Conservation (phyloP, 1,140 invertebrate species). For the Bombus confusus region DNA sequence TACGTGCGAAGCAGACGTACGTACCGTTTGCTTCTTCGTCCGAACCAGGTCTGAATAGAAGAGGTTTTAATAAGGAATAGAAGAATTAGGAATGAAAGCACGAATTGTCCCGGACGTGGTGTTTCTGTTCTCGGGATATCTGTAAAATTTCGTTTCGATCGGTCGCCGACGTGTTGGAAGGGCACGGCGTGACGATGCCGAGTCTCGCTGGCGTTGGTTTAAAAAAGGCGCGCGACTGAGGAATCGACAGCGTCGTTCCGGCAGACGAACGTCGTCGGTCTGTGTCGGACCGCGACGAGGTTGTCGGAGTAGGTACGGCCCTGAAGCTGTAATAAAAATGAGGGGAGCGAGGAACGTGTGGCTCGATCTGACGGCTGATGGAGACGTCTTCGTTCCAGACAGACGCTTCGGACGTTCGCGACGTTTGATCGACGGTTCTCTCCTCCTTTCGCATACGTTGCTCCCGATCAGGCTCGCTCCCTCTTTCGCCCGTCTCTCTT, state of each 20-base stretch:
- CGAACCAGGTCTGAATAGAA: background rate
- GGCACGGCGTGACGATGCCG: too few species aligned
- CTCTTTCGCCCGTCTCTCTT: constrained; percentile 32
- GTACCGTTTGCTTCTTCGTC: too few species aligned
- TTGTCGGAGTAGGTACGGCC: constrained; percentile 56
- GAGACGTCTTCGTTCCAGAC: constrained; percentile 78
- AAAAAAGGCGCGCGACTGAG: background rate
- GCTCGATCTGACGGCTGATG: constrained; percentile 74
- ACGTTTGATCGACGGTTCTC: constrained; percentile 78
- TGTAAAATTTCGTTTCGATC: background rate
- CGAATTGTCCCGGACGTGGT: rapidly evolving
- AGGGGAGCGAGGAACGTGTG: constrained; percentile 60
- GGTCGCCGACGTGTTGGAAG: too few species aligned
- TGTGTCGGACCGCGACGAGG: constrained; percentile 2
- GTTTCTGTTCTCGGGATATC: background rate
- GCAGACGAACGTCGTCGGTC: background rate
- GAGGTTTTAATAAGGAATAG: too few species aligned
- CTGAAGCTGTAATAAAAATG: constrained; percentile 71
- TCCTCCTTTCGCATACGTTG: constrained; percentile 64
- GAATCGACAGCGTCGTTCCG: background rate
- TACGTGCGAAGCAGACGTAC: too few species aligned
- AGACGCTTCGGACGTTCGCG: constrained; percentile 73
- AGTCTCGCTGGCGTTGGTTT: background rate
- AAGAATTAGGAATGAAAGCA: too few species aligned
- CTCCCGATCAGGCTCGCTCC: constrained; percentile 48